Evolutionary conservation across 2,797 vertebrate species (phyloP), one percentile per base, ranked within the genome.

Genomic region (Capromys pilorides): DNA sequence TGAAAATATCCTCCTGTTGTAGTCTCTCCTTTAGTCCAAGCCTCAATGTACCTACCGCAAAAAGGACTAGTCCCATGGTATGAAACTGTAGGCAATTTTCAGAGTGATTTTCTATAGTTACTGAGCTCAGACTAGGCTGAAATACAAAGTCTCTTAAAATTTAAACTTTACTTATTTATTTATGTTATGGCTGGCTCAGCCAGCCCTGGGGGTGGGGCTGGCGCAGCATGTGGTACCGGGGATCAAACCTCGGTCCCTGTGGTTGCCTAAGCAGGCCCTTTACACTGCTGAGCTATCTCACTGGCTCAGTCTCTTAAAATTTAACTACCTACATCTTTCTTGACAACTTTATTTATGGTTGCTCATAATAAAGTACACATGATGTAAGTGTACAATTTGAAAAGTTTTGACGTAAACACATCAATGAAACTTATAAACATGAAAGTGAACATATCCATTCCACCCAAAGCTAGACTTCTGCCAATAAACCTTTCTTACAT

Each of bases 71-170:
- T 2, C 5, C 10, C 36, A 64, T 39, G 80, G 83, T 33, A 66
- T 61, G 88, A 88, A 93, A 89, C 10, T 85, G 54, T 78, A 94
- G 33, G 39, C 26, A 87, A 51, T 62, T 79, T 94, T 16, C 21
- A 89, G 3, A 88, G 71, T 49, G 41, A 62, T 84, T 66, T 92
- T 95, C 69, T 64, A 14, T 94, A 64, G 92, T 64, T 82, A 26
- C 59, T 59, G 88, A 22, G 26, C 18, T 96, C 73, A 93, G 19
- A 82, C 94, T 54, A 88, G 33, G 13, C 45, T 78, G 61, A 79
- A 90, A 84, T 41, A 90, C 19, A 41, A 84, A 77, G n/a, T 0
- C n/a, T 92, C 69, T 86, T 54, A 88, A 94, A 94, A 81, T 87
- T 77, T 31, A 83, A 39, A 4, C 45, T 45, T 45, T 45, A 45